Conservation (phyloP, 2,797 vertebrate genomes). For the Sitta carolinensis region DNA sequence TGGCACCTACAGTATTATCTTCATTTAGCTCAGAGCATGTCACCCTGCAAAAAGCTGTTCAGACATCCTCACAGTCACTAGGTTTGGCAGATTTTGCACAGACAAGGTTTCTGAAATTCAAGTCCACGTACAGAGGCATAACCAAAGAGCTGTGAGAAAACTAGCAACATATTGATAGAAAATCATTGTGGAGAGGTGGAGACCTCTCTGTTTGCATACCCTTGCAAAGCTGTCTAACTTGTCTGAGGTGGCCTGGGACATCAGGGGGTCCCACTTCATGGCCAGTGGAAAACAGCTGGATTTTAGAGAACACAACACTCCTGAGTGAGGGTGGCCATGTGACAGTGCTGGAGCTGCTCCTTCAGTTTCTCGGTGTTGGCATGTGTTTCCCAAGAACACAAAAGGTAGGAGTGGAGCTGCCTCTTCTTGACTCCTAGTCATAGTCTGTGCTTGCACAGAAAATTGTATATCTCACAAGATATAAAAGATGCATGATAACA, state of each 20-base stretch:
- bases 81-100: neutral
- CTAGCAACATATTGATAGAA: neutral
- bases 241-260: neutral
- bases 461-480: neutral
- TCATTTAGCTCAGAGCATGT: neutral
- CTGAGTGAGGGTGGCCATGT: neutral
- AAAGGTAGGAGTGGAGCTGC: neutral
- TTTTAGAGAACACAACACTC: neutral
- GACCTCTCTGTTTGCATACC: neutral
- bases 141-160: neutral
- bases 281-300: neutral
- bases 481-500: neutral
- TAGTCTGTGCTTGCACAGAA: neutral
- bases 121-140: neutral
- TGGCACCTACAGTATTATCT: neutral
- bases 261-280: neutral
- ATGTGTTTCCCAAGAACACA: neutral
- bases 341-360: neutral
- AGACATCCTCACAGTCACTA: neutral
- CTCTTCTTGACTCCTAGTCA: neutral
- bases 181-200: rapidly evolving
- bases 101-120: neutral
- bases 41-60: neutral
- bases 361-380: neutral
- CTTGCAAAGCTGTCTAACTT: neutral